Evolutionary conservation across 2,888 invertebrate species (phyloP).

Genomic region (Poecilobothrus nobilitatus): DNA sequence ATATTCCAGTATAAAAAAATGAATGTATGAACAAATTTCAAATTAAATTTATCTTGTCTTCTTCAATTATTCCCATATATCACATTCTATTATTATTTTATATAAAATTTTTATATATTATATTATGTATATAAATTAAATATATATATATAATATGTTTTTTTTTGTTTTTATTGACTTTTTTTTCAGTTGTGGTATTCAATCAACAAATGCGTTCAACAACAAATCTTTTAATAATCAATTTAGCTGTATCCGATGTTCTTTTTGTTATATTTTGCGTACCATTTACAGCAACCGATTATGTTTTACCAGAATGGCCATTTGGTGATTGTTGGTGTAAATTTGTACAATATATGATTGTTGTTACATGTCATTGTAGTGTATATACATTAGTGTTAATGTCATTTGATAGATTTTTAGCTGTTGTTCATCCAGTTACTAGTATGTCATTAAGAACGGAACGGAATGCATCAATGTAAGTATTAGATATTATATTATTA

Average conservation of each 20-base stretch:
- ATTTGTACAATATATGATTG: conserved; percentile 75
- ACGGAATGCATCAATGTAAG: conserved; percentile 60
- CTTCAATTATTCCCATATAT: too few species aligned
- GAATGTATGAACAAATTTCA: too few species aligned
- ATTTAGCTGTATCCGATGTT: conserved; percentile 81
- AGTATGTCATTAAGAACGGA: conserved; percentile 80
- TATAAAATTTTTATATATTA: too few species aligned
- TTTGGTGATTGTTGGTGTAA: conserved; percentile 87
- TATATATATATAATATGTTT: too few species aligned
- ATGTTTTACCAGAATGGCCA: conserved; percentile 80
- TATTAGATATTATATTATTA: conserved; percentile 22
- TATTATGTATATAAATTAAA: too few species aligned
- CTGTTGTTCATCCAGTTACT: conserved; percentile 85
- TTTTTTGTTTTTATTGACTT: conserved; percentile 5
- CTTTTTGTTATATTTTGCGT: conserved; percentile 89
- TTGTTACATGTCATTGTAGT: conserved; percentile 86
- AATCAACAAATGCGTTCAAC: conserved; percentile 90
- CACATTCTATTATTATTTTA: too few species aligned
- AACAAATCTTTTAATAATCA: conserved; percentile 85
- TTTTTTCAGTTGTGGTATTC: conserved; percentile 60
- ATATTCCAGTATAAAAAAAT: too few species aligned
- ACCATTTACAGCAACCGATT: conserved; percentile 87
- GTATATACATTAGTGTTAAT: conserved; percentile 90
- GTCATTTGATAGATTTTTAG: conserved; percentile 85
- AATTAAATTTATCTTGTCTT: too few species aligned